Conservation (phyloP, 37 sponge, comb jelly and placozoan species). For the Bolinopsis microptera region DNA sequence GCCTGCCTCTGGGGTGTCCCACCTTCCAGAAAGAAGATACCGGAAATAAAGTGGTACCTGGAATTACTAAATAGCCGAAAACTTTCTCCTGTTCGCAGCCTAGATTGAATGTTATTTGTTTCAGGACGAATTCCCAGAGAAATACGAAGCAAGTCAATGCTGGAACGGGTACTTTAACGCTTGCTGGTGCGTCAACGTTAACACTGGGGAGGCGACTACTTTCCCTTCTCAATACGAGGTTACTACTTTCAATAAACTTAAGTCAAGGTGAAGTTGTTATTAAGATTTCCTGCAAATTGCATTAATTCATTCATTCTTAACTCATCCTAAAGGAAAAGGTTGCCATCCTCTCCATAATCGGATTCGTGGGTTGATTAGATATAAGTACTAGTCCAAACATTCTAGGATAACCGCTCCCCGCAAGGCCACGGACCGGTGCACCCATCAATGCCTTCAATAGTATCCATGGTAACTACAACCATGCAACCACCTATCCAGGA, state of each 20-base stretch:
- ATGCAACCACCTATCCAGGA: neutral
- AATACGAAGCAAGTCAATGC: neutral
- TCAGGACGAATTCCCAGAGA: neutral
- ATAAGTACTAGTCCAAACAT: neutral
- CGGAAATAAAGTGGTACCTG: no score
- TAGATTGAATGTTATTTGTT: no score
- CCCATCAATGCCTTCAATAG: neutral
- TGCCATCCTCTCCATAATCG: no score
- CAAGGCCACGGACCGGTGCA: neutral
- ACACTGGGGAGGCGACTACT: neutral
- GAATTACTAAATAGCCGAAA: no score
- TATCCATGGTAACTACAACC: neutral
- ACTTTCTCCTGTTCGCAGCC: no score
- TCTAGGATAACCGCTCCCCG: neutral
- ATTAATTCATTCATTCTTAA: no score
- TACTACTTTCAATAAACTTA: neutral
- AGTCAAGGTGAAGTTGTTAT: no score
- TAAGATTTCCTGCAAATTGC: no score
- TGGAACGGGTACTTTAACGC: constrained; percentile 47
- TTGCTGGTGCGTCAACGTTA: constrained; percentile 3
- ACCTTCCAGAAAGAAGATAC: no score
- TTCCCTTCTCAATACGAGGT: neutral
- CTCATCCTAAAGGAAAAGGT: no score
- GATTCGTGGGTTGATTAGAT: no score
- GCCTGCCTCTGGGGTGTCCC: no score